These are phyloP conservation scores for Mechanitis messenoides DNA, from an alignment of 2,888 invertebrate species.

Conservation along the genomic window DNA sequence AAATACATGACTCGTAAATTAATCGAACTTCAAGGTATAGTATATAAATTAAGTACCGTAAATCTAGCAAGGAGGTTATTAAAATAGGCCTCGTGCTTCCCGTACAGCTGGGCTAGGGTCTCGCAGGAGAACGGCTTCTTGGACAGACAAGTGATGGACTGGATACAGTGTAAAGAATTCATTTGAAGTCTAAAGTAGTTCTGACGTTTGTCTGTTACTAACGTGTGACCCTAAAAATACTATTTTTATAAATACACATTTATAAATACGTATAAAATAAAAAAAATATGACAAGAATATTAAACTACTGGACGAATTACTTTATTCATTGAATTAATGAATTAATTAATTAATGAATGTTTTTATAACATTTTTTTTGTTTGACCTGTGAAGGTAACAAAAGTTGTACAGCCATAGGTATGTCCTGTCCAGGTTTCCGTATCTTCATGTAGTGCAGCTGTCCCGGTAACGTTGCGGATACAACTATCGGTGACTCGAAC, in stretches of 20 bases:
- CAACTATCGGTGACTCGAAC: slow-evolving; percentile 51
- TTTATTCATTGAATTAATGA: not conserved
- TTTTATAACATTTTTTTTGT: no score
- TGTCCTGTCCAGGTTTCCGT: slow-evolving; percentile 74
- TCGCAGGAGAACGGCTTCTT: slow-evolving; percentile 72
- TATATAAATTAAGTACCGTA: slow-evolving; percentile 50
- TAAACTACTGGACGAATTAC: no score
- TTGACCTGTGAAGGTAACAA: slow-evolving; percentile 53
- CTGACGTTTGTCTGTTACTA: slow-evolving; percentile 75
- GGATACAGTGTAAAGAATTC: slow-evolving; percentile 73
- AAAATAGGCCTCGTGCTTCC: slow-evolving; percentile 83
- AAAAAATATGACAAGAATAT: not conserved
- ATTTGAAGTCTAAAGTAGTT: slow-evolving; percentile 79
- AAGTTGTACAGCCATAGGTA: slow-evolving; percentile 70
- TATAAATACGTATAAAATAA: no score
- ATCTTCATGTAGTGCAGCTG: slow-evolving; percentile 77
- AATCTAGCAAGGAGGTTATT: slow-evolving; percentile 80
- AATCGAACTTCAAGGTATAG: not conserved
- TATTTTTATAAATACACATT: not conserved
- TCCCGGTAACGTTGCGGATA: slow-evolving; percentile 71
- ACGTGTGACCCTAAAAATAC: slow-evolving; percentile 68
- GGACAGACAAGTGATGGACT: slow-evolving; percentile 78
- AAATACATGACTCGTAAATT: no score
- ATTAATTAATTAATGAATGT: no score
- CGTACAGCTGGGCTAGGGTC: slow-evolving; percentile 80